Evolutionary conservation across 2,888 invertebrate species (phyloP).

Genomic region (Sphaerophoria taeniata): DNA sequence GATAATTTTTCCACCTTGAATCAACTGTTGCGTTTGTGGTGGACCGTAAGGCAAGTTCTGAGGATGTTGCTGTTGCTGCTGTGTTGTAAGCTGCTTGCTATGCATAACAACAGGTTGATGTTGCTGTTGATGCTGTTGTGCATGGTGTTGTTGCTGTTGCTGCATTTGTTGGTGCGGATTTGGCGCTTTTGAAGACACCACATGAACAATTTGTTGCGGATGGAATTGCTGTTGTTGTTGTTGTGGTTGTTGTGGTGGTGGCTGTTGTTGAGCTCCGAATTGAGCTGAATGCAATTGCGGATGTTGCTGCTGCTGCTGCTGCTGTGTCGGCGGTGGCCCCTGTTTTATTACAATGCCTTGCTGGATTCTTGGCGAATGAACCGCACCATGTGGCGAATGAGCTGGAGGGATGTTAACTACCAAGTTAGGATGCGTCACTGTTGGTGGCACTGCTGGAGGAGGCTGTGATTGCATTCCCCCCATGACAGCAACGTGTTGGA

Average conservation of each 20-base stretch:
- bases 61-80: constrained; percentile 60
- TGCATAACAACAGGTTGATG: constrained; percentile 68
- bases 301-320: constrained; percentile 76
- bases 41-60: constrained; percentile 56
- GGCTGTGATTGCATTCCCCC: constrained; percentile 48
- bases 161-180: constrained; percentile 52
- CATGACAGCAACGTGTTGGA: constrained; percentile 52
- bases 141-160: constrained; percentile 51
- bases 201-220: constrained; percentile 77
- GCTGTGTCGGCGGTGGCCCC: constrained; percentile 64
- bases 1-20: constrained; percentile 68
- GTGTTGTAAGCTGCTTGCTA: constrained; percentile 61
- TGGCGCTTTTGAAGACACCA: constrained; percentile 79
- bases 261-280: constrained; percentile 69
- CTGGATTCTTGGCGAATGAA: constrained; percentile 78
- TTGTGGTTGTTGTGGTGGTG: constrained; percentile 64
- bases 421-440: constrained; percentile 74
- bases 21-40: constrained; percentile 60
- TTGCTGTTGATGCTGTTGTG: constrained; percentile 64
- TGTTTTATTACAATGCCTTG: constrained; percentile 70
- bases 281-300: constrained; percentile 52
- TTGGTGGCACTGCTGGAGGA: constrained; percentile 61
- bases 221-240: constrained; percentile 42
- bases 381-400: constrained; percentile 78
- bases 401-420: constrained; percentile 81